Conservation (phyloP, 2,113 vertebrate species). For the Hippocampus zosterae region DNA sequence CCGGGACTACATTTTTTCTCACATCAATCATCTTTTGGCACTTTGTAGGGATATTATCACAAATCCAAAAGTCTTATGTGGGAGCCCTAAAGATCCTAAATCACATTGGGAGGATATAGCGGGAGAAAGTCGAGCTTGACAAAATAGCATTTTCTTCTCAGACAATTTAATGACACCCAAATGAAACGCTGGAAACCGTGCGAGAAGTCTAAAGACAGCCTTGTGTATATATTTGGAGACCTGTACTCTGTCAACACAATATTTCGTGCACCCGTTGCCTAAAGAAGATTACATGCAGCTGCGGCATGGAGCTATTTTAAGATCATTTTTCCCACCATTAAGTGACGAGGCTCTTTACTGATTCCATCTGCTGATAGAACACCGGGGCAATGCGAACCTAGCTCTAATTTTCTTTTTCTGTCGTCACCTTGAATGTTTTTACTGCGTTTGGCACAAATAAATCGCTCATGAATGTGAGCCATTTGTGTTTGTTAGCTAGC, state of each 20-base stretch:
- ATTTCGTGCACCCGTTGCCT: constrained; percentile 43
- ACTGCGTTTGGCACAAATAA: background rate
- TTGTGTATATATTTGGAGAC: constrained; percentile 16
- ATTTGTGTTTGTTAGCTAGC: background rate
- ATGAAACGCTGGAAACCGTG: background rate
- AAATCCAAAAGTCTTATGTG: constrained; percentile 21
- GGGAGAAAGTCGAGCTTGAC: background rate
- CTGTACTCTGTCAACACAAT: constrained; percentile 8
- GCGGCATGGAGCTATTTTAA: constrained; percentile 50
- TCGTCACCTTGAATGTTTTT: constrained; percentile 38
- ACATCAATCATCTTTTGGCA: constrained; percentile 26
- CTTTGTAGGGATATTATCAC: constrained; percentile 19
- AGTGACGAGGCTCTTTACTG: constrained; percentile 28
- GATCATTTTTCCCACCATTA: constrained; percentile 53
- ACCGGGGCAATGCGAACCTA: constrained; percentile 47
- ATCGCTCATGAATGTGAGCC: background rate
- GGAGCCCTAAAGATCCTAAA: constrained; percentile 25
- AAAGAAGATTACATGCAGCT: constrained; percentile 55
- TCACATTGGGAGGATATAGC: constrained; percentile 9
- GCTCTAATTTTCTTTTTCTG: constrained; percentile 35
- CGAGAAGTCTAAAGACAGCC: background rate
- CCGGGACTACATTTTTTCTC: constrained; percentile 3
- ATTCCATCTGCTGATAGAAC: constrained; percentile 54
- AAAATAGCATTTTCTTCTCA: background rate
- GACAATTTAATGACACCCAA: background rate